Conservation (phyloP, 2,113 vertebrate species). For the Lethenteron reissneri region DNA sequence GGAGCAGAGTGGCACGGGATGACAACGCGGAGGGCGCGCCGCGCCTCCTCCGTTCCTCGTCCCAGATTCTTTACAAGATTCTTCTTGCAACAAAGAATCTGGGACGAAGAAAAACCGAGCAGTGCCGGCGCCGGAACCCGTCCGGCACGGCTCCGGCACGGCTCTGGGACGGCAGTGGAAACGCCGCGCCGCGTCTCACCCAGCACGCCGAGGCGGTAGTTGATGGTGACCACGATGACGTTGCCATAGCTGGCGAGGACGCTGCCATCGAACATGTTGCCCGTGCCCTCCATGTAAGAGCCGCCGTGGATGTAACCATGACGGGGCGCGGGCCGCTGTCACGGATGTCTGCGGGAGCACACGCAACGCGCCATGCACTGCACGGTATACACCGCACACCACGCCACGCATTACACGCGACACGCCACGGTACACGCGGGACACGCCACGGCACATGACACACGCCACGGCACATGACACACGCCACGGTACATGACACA, state of each 20-base stretch:
- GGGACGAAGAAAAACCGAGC: too few species aligned
- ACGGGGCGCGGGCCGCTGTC: constrained; percentile 98
- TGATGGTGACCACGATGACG: constrained; percentile 96
- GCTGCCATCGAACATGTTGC: constrained; percentile 97
- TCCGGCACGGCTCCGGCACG: constrained; percentile 16
- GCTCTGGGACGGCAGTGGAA: constrained; percentile 9
- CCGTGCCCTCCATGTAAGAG: constrained; percentile 98
- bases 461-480: background rate
- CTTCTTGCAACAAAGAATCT: too few species aligned
- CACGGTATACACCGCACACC: background rate
- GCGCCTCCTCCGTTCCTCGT: too few species aligned
- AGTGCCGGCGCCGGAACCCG: constrained; percentile 9
- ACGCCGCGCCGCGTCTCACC: constrained; percentile 39
- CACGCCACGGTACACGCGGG: background rate
- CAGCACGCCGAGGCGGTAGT: constrained; percentile 91
- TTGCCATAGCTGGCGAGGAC: constrained; percentile 98
- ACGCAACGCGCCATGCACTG: background rate
- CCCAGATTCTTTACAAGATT: too few species aligned
- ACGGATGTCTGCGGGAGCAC: constrained; percentile 66
- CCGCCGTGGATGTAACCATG: constrained; percentile 99
- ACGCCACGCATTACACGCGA: background rate
- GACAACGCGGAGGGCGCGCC: too few species aligned
- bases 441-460: background rate
- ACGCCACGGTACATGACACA: too few species aligned
- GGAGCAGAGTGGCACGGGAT: too few species aligned